A percentile compares a stretch with the other conserved stretches of the same genome.
Evolutionary conservation across 2,888 invertebrate genomes (phyloP).

Genomic region (Salticus scenicus): DNA sequence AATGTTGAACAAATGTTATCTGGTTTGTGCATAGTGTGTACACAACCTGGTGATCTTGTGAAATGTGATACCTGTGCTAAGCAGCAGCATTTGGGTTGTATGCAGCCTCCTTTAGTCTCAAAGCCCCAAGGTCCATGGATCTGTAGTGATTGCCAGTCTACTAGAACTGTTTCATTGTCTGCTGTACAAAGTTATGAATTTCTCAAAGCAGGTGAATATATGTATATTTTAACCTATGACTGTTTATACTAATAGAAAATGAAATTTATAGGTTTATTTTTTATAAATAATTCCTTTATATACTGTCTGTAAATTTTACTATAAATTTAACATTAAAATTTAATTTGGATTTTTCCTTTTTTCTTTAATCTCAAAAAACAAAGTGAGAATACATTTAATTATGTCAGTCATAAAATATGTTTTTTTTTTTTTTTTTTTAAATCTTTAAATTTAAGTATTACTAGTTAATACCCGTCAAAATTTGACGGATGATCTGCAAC

Average conservation of each 20-base stretch:
- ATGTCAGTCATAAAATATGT: no score
- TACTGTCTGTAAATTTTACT: no score
- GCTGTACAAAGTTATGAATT: slow-evolving; percentile 61
- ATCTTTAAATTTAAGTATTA: no score
- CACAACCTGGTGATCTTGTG: slow-evolving; percentile 62
- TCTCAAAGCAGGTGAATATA: slow-evolving; percentile 59
- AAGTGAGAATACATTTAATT: no score
- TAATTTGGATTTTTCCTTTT: no score
- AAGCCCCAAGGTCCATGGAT: slow-evolving; percentile 54
- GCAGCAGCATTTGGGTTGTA: slow-evolving; percentile 60
- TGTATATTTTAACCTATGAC: not conserved
- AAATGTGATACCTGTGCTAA: slow-evolving; percentile 68
- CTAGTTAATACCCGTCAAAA: no score
- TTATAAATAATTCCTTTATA: not conserved
- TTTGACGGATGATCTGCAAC: no score
- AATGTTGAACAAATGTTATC: slow-evolving; percentile 64
- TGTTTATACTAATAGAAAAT: not conserved
- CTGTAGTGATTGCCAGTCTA: slow-evolving; percentile 60
- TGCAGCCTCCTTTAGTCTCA: slow-evolving; percentile 54
- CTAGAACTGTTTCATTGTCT: slow-evolving; percentile 48
- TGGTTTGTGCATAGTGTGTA: slow-evolving; percentile 65
- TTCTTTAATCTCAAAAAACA: no score
- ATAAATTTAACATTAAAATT: no score
- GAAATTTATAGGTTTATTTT: not conserved
- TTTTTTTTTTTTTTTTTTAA: no score